Evolutionary conservation across 2,113 vertebrate genomes (phyloP).

Genomic region (Chloroceryle aenea): DNA sequence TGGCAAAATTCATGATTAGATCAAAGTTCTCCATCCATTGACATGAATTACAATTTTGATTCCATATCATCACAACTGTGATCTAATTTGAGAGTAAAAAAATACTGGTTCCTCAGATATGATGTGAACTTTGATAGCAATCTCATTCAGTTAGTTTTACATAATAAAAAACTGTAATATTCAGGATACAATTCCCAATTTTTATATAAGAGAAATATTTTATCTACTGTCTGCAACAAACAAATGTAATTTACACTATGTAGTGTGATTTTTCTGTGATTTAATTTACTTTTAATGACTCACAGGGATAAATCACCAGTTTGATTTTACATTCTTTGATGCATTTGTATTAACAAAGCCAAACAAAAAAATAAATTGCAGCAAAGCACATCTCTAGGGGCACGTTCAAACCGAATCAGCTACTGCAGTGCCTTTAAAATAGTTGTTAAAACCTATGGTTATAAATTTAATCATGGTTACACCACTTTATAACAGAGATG

Average conservation of each 20-base stretch:
- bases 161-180: background rate
- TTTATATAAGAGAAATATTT: background rate
- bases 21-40: background rate
- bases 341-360: background rate
- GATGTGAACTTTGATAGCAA: background rate
- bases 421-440: background rate
- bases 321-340: background rate
- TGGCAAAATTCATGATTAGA: background rate
- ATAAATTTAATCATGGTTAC: background rate
- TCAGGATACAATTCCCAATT: background rate
- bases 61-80: background rate
- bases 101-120: background rate
- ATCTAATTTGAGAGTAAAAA: background rate
- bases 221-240: background rate
- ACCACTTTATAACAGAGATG: background rate
- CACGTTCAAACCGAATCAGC: background rate
- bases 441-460: background rate
- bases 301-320: background rate
- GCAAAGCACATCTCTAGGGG: background rate
- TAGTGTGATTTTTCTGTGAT: background rate
- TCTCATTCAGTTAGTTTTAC: background rate
- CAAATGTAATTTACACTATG: background rate
- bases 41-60: background rate
- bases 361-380: background rate
- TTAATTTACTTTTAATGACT: background rate